These are phyloP conservation scores for Phycodurus eques DNA, from an alignment of 2,113 vertebrate species.

Conservation along the genomic window DNA sequence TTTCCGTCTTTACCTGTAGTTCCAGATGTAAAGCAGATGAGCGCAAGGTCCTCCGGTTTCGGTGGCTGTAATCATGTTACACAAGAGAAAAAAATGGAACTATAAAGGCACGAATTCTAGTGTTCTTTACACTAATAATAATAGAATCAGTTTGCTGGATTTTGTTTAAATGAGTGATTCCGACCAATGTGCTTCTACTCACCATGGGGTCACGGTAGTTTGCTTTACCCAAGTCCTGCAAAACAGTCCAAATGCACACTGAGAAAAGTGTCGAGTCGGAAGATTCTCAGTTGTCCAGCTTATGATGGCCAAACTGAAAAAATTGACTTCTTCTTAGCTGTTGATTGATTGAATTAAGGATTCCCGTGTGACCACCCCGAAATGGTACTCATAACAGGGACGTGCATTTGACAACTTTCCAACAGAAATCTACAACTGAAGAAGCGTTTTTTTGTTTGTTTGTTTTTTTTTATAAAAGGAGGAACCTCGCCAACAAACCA, in stretches of 20 bases:
- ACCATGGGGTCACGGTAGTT: conserved; percentile 80
- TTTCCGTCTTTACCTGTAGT: conserved; percentile 71
- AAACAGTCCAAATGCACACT: conserved; percentile 5
- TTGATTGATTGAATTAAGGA: neutral
- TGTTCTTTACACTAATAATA: neutral
- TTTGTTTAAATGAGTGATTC: neutral
- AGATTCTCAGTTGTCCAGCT: neutral
- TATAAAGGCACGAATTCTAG: neutral
- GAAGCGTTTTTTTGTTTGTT: too few species aligned
- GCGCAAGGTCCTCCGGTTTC: conserved; percentile 69
- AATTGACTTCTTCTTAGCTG: neutral
- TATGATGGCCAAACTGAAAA: neutral
- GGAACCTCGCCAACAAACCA: neutral
- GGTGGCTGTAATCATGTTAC: conserved; percentile 67
- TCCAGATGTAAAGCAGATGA: conserved; percentile 81
- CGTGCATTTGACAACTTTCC: neutral
- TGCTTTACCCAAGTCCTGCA: conserved; percentile 80
- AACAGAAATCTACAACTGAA: too few species aligned
- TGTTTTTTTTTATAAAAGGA: too few species aligned
- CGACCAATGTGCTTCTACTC: conserved; percentile 37
- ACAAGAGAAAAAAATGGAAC: neutral
- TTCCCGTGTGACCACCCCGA: neutral
- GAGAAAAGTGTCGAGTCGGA: neutral
- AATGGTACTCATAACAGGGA: neutral
- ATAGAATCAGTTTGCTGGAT: neutral